phyloP scores from a whole-genome alignment of 2,113 vertebrate genomes.

The Salvelinus sp. region DNA sequence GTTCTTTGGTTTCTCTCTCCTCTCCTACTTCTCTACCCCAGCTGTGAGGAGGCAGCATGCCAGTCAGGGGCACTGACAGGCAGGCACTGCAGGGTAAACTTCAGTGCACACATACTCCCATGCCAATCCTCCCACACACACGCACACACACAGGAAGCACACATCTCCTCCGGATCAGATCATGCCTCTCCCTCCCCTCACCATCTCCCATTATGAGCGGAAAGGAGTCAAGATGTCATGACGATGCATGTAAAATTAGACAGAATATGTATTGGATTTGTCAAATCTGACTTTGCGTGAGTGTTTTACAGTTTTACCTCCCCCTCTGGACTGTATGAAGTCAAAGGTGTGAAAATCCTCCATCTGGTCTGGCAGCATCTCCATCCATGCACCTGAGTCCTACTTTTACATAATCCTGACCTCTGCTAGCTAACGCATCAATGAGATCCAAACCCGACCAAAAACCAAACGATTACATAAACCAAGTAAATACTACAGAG shows the following conservation, averaged over 20 bases:
- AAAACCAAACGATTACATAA: not conserved
- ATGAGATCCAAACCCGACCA: not conserved
- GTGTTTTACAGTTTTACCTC: not conserved
- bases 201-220: not conserved
- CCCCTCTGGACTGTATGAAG: not conserved
- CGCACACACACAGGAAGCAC: too few species aligned
- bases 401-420: not conserved
- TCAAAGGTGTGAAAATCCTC: conserved; percentile 8
- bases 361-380: not conserved
- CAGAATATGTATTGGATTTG: not conserved
- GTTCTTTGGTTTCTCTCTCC: not conserved
- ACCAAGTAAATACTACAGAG: not conserved
- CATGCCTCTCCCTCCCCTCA: not conserved
- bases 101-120: not conserved
- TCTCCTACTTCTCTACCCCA: not conserved
- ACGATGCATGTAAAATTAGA: not conserved
- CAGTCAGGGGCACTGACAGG: not conserved
- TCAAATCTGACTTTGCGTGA: not conserved
- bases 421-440: not conserved
- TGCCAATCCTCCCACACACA: not conserved
- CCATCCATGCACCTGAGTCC: conserved; percentile 3
- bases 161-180: not conserved
- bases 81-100: not conserved
- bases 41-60: not conserved
- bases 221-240: not conserved